Evolutionary conservation across 2,113 vertebrate species (phyloP).

Genomic region (Caranx melampygus): DNA sequence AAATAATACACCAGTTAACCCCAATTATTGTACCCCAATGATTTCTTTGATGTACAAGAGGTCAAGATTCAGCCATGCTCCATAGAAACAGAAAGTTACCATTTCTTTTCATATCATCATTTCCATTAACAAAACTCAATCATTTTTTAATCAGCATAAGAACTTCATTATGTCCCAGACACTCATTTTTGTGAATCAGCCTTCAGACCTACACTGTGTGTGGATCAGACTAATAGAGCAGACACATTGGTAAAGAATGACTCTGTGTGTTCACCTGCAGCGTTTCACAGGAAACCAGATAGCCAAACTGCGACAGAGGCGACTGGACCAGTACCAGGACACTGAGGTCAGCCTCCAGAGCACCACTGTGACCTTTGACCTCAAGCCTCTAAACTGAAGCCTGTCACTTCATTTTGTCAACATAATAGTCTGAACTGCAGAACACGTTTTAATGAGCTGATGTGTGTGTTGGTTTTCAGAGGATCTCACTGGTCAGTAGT

Average conservation of each 20-base stretch:
- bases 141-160: too few species aligned
- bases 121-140: too few species aligned
- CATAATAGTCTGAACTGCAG: background rate
- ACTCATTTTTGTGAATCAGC: too few species aligned
- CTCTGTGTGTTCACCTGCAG: slow-evolving; percentile 71
- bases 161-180: too few species aligned
- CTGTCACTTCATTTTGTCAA: background rate
- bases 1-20: too few species aligned
- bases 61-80: too few species aligned
- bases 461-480: slow-evolving; percentile 81
- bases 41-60: too few species aligned
- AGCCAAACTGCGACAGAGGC: slow-evolving; percentile 88
- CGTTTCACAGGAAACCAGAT: slow-evolving; percentile 99
- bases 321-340: slow-evolving; percentile 81
- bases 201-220: background rate
- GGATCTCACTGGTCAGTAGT: slow-evolving; percentile 96
- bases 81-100: too few species aligned
- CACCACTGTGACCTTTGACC: background rate
- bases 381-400: too few species aligned
- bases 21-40: too few species aligned
- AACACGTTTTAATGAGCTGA: background rate
- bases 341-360: slow-evolving; percentile 86
- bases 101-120: too few species aligned
- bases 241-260: background rate
- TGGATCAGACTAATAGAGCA: too few species aligned